phyloP scores from a whole-genome alignment of 2,888 invertebrate genomes.

The Scaptomyza tumidula region DNA sequence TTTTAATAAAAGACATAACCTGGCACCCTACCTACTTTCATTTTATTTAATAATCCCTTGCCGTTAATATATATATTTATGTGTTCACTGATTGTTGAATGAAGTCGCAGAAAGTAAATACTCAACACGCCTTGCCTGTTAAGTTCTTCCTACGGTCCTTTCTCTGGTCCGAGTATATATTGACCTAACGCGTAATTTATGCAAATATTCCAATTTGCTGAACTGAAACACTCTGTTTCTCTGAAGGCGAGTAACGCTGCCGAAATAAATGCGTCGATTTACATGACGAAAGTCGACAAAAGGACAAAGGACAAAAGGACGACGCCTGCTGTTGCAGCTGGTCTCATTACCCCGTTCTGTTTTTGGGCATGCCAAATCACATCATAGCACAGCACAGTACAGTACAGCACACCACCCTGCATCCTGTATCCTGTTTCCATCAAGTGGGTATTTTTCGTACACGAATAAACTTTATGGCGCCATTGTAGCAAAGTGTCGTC shows the following conservation, averaged over 20 bases:
- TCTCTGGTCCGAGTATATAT: conserved; percentile 40
- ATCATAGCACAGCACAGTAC: neutral
- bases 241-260: conserved; percentile 39
- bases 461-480: conserved; percentile 79
- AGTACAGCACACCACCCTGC: conserved; percentile 16
- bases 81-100: neutral
- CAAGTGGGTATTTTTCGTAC: conserved; percentile 73
- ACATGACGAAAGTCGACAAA: conserved; percentile 45
- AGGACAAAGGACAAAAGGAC: conserved; percentile 2
- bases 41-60: neutral
- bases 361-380: conserved; percentile 6
- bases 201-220: conserved; percentile 64
- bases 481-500: conserved; percentile 72
- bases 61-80: neutral
- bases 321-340: conserved; percentile 40
- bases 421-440: conserved; percentile 37
- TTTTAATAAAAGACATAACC: no score
- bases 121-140: neutral
- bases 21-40: no score
- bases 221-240: conserved; percentile 37
- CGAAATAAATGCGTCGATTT: conserved; percentile 77
- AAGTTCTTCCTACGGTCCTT: neutral
- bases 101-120: neutral
- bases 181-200: conserved; percentile 59
- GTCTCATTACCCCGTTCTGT: conserved; percentile 64